Base-by-base conservation (phyloP, 2,888 invertebrate species). In the Euproctis similis region DNA sequence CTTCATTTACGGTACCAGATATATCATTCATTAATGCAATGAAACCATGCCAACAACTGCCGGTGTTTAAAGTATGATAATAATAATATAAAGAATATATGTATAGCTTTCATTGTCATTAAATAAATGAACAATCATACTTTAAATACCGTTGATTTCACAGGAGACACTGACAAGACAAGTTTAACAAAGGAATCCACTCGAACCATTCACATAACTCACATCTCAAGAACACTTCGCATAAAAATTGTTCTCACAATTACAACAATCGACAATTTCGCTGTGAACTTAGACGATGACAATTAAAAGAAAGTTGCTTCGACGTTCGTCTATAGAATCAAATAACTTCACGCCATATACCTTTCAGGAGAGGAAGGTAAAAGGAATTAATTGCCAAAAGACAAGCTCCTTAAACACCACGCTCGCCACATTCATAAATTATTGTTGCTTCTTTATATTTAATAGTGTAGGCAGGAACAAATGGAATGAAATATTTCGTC, bases 281-380 rank as follows among this genome's bases (percentile, higher is more conserved):
- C 41, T 43, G 43, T 48, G 36, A 48, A 32, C 38, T 40, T 31
- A 35, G 27, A 29, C 3, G 32, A 27, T 23, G 6, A 40, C 47
- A 49, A 50, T 50, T 47, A 50, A 50, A 46, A 47, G 50, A 43
- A 47, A 50, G 51, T 38, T 30, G 26, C 21, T 12, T 31, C 12
- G 37, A 46, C 30, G 45, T 42, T 40, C 46, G 39, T 30, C 40
- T n/a, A n/a, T n/a, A n/a, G n/a, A n/a, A n/a, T n/a, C n/a, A n/a
- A n/a, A n/a, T n/a, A n/a, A n/a, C n/a, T n/a, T n/a, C n/a, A n/a
- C n/a, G n/a, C n/a, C n/a, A n/a, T n/a, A n/a, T n/a, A n/a, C n/a
- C n/a, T n/a, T n/a, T n/a, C n/a, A n/a, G n/a, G n/a, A n/a, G n/a
- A n/a, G n/a, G n/a, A n/a, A n/a, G n/a, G n/a, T n/a, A n/a, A n/a